Conservation (phyloP, 2,888 invertebrate genomes). For the Ditylenchus weischeri region DNA sequence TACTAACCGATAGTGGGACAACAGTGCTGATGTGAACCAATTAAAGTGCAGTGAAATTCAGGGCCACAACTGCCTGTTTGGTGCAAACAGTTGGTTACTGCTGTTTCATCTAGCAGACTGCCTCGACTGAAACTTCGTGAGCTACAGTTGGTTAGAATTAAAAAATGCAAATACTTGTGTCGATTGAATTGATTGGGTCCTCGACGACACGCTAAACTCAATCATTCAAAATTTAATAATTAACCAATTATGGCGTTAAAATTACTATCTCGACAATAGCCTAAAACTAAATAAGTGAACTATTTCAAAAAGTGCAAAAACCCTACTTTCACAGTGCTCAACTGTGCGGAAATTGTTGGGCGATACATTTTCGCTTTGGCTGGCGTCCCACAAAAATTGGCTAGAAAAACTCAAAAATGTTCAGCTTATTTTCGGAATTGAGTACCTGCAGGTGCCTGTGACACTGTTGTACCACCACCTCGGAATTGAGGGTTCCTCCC, state of each 20-base stretch:
- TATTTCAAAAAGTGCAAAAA: slow-evolving; percentile 47
- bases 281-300: neutral
- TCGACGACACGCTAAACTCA: slow-evolving; percentile 44
- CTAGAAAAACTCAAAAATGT: slow-evolving; percentile 8
- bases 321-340: slow-evolving; percentile 51
- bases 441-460: slow-evolving; percentile 44
- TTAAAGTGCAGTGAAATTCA: slow-evolving; percentile 47
- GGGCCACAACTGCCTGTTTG: slow-evolving; percentile 42
- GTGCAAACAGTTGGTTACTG: slow-evolving; percentile 48
- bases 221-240: too few relatives aligned
- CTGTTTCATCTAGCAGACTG: slow-evolving; percentile 49
- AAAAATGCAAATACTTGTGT: slow-evolving; percentile 6
- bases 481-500: slow-evolving; percentile 52
- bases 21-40: slow-evolving; percentile 50
- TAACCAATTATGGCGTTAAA: neutral
- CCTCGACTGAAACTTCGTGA: slow-evolving; percentile 26
- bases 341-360: slow-evolving; percentile 54
- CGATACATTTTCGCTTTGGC: slow-evolving; percentile 47
- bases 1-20: slow-evolving; percentile 44
- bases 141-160: too few relatives aligned
- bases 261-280: slow-evolving; percentile 11
- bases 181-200: slow-evolving; percentile 44
- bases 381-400: slow-evolving; percentile 55
- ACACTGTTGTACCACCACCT: slow-evolving; percentile 55
- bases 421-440: too few relatives aligned